phyloP scores from a whole-genome alignment of 92 coral and sea anemone species.

The Heteractis magnifica region DNA sequence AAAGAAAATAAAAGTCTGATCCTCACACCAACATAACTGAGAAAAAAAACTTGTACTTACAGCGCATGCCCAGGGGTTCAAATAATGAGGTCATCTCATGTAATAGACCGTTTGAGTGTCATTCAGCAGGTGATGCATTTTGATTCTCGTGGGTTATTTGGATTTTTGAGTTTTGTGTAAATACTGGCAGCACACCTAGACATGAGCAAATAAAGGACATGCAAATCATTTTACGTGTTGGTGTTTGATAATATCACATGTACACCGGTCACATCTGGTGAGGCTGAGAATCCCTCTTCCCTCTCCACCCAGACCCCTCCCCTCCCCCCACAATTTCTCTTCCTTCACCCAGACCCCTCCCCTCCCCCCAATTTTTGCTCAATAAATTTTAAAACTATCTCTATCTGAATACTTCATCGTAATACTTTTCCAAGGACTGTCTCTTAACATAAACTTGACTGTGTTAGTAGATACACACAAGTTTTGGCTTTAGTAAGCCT shows the following conservation, averaged over 20 bases:
- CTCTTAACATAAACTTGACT: no score
- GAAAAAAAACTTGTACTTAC: background rate
- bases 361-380: background rate
- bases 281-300: background rate
- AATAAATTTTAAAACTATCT: no score
- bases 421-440: no score
- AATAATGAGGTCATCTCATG: background rate
- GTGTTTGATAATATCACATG: background rate
- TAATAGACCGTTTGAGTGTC: background rate
- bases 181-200: slow-evolving; percentile 6
- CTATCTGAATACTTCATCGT: no score
- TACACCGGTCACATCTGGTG: background rate
- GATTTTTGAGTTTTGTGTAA: slow-evolving; percentile 17
- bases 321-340: no score
- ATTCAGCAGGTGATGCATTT: background rate
- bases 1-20: background rate
- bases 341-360: no score
- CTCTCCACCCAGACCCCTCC: no score
- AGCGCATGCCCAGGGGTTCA: slow-evolving; percentile 30
- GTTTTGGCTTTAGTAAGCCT: no score
- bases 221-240: background rate
- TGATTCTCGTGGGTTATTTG: slow-evolving; percentile 9
- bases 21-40: slow-evolving; percentile 10
- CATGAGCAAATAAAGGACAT: background rate
- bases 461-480: no score